Base-by-base conservation (phyloP, 30 jellyfish, hydroid and myxozoan genomes). In the Haliclystus octoradiatus region DNA sequence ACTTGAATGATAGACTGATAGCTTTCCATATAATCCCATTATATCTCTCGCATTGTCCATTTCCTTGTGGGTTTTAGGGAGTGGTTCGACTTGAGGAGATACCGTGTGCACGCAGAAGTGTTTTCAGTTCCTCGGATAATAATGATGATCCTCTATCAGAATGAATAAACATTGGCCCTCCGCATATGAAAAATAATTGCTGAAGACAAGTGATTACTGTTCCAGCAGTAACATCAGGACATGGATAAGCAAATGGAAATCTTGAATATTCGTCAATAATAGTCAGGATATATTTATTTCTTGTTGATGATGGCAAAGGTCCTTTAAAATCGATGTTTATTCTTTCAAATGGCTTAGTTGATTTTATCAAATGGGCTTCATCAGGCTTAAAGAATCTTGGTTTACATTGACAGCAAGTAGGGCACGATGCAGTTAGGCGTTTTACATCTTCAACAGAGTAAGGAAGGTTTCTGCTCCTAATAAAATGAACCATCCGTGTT, bases 401-500 rank as follows among this genome's bases (percentile, higher is more conserved):
- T 65, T 75, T 75, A 50, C 78, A 47, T 51, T 76, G 76, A 26
- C 68, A 73, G 52, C 95, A 83, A 26, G 23, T 57, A 19, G 34
- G 14, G 35, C 85, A 60, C 25, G 84, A 12, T 52, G 28, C 29
- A 2, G 76, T 73, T 46, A 32, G 31, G 28, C 57, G 19, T 57
- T 67, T 33, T 19, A 73, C 49, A 25, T 73, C 77, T 13, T 30
- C n/a, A n/a, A n/a, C n/a, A n/a, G n/a, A n/a, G n/a, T n/a, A n/a
- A n/a, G n/a, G n/a, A n/a, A n/a, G n/a, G n/a, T n/a, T n/a, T n/a
- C n/a, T n/a, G n/a, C n/a, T n/a, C n/a, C n/a, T n/a, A n/a, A n/a
- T n/a, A n/a, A 49, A 73, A 40, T 74, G 91, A 5, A 52, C 28
- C 49, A 73, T 46, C 0, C 93, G 76, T 2, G 94, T 74, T 14